These are phyloP conservation scores for Crax fasciolata DNA, from an alignment of 2,797 vertebrate species.

Conservation along the genomic window DNA sequence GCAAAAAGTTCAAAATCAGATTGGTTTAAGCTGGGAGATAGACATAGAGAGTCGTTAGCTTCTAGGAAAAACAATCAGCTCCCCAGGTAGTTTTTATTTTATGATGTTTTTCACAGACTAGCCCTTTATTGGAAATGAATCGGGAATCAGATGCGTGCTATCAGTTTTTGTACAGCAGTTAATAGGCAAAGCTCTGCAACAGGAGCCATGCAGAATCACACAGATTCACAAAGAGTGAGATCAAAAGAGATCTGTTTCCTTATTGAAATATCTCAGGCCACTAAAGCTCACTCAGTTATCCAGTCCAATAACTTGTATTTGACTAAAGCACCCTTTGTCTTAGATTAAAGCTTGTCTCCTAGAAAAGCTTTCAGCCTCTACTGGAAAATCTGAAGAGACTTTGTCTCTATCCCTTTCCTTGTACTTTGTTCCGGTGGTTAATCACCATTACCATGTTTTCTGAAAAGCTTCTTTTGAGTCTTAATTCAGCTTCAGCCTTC, in stretches of 20 bases:
- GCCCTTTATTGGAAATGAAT: neutral
- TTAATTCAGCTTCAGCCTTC: slow-evolving; percentile 43
- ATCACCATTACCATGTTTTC: slow-evolving; percentile 37
- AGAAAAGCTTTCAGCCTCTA: slow-evolving; percentile 20
- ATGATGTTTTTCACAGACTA: neutral
- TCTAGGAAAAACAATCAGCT: neutral
- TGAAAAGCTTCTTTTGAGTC: slow-evolving; percentile 54
- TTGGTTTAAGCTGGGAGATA: neutral
- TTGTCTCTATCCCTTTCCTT: slow-evolving; percentile 33
- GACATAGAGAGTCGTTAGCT: neutral
- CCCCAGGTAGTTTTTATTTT: neutral
- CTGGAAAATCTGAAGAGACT: slow-evolving; percentile 52
- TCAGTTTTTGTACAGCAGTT: accelerated
- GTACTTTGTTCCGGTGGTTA: slow-evolving; percentile 38
- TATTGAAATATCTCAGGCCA: slow-evolving; percentile 29
- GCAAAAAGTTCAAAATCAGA: neutral
- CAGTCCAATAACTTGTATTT: slow-evolving; percentile 31
- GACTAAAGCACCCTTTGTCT: slow-evolving; percentile 55
- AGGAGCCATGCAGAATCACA: neutral
- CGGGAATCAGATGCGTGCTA: neutral
- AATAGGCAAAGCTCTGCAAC: neutral
- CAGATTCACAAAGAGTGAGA: neutral
- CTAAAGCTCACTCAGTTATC: slow-evolving; percentile 7
- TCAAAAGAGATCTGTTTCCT: slow-evolving; percentile 25
- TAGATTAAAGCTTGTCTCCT: slow-evolving; percentile 36